phyloP scores from a whole-genome alignment of 2,113 vertebrate species.

The Xerus inauris region DNA sequence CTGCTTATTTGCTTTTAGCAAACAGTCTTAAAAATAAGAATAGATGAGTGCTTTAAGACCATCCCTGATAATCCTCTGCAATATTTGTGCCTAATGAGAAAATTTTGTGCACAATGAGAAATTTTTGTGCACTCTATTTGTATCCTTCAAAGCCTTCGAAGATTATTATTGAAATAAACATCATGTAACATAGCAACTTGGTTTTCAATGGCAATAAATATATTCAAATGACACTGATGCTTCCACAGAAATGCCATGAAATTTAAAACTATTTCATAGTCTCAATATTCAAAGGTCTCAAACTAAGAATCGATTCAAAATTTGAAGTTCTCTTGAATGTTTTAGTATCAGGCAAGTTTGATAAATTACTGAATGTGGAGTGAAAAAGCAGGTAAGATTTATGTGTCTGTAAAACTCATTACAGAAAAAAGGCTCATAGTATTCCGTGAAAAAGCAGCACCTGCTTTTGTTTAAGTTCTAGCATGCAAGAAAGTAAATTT shows the following conservation, averaged over 20 bases:
- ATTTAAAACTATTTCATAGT: slow-evolving; percentile 70
- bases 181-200: slow-evolving; percentile 3
- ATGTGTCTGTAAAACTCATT: slow-evolving; percentile 56
- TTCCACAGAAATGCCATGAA: slow-evolving; percentile 35
- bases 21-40: background rate
- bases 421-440: slow-evolving; percentile 62
- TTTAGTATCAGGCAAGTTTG: slow-evolving; percentile 68
- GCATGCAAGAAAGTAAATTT: slow-evolving; percentile 54
- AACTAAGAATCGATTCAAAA: slow-evolving; percentile 78
- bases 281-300: slow-evolving; percentile 69
- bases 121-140: background rate
- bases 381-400: slow-evolving; percentile 69
- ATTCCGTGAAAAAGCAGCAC: slow-evolving; percentile 34
- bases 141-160: background rate
- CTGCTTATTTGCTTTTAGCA: background rate
- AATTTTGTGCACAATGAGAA: background rate
- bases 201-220: slow-evolving; percentile 72
- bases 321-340: slow-evolving; percentile 60
- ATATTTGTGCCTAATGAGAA: background rate
- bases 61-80: background rate
- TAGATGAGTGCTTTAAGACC: background rate
- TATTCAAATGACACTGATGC: slow-evolving; percentile 46
- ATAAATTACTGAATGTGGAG: slow-evolving; percentile 37
- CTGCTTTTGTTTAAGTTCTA: slow-evolving; percentile 49
- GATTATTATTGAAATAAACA: slow-evolving; percentile 55